phyloP scores from a whole-genome alignment of 1,140 invertebrate species.

The Philotrypesis tridentata region DNA sequence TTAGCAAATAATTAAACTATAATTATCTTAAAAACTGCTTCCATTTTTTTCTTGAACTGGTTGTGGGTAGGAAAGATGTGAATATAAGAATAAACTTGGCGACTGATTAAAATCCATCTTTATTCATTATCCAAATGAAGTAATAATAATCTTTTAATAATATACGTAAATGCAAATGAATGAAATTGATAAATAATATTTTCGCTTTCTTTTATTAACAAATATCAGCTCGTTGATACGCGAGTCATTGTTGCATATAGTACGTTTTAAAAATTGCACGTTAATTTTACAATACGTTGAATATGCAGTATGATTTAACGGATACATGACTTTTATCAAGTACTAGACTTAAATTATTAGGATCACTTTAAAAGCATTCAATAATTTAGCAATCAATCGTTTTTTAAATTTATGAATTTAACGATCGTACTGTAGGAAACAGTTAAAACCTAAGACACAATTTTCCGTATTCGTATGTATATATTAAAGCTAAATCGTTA shows the following conservation, averaged over 20 bases:
- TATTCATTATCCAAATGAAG: neutral
- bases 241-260: neutral
- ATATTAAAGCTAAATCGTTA: neutral
- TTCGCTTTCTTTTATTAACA: neutral
- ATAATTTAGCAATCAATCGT: neutral
- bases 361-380: neutral
- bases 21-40: no score
- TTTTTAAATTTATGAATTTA: neutral
- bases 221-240: neutral
- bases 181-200: slow-evolving; percentile 6
- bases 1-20: neutral
- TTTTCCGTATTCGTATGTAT: neutral
- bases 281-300: neutral
- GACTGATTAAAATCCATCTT: neutral
- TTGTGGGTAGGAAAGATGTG: no score
- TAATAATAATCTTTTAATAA: slow-evolving; percentile 13
- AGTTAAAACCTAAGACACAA: neutral
- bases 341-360: slow-evolving; percentile 19
- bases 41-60: no score
- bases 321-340: neutral
- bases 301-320: neutral
- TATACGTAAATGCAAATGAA: neutral
- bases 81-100: neutral
- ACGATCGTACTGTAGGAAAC: neutral
- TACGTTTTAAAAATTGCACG: slow-evolving; percentile 4